These are phyloP conservation scores for Aplysina aerophoba DNA, from an alignment of 37 sponge, comb jelly and placozoan genomes.

Conservation along the genomic window DNA sequence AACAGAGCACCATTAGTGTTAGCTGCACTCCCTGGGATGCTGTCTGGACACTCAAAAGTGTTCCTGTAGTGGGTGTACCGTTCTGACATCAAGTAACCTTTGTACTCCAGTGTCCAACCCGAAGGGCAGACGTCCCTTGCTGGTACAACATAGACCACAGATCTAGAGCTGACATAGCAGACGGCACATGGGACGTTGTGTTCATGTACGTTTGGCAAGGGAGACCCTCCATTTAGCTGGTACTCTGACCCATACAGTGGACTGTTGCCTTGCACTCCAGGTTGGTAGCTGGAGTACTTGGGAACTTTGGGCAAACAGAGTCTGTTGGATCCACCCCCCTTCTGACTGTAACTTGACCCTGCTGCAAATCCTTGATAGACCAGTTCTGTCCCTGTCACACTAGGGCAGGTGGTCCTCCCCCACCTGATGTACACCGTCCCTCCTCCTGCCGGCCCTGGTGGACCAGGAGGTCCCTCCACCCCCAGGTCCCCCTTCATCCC, in stretches of 20 bases:
- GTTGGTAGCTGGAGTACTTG: slow-evolving; percentile 7
- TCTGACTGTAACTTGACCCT: neutral
- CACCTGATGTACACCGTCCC: slow-evolving; percentile 52
- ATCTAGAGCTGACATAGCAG: slow-evolving; percentile 42
- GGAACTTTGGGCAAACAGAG: slow-evolving; percentile 52
- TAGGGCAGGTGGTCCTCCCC: slow-evolving; percentile 57
- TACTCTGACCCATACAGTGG: slow-evolving; percentile 43
- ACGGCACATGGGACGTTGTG: slow-evolving; percentile 64
- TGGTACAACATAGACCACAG: slow-evolving; percentile 48
- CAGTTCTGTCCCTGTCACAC: slow-evolving; percentile 32
- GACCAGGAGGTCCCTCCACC: neutral
- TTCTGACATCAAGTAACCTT: slow-evolving; percentile 61
- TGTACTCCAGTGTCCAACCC: slow-evolving; percentile 58
- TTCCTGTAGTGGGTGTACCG: neutral
- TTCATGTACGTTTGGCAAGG: neutral
- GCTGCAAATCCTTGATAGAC: slow-evolving; percentile 31
- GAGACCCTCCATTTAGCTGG: neutral
- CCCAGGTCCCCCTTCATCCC: slow-evolving; percentile 9
- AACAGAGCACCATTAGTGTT: slow-evolving; percentile 44
- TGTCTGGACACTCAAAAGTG: slow-evolving; percentile 62
- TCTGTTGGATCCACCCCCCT: slow-evolving; percentile 62
- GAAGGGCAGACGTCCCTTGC: slow-evolving; percentile 43
- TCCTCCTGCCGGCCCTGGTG: slow-evolving; percentile 37
- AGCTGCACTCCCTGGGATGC: slow-evolving; percentile 37
- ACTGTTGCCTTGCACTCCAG: slow-evolving; percentile 20